Evolutionary conservation across 2,797 vertebrate genomes (phyloP).

Genomic region (Salmo trutta): DNA sequence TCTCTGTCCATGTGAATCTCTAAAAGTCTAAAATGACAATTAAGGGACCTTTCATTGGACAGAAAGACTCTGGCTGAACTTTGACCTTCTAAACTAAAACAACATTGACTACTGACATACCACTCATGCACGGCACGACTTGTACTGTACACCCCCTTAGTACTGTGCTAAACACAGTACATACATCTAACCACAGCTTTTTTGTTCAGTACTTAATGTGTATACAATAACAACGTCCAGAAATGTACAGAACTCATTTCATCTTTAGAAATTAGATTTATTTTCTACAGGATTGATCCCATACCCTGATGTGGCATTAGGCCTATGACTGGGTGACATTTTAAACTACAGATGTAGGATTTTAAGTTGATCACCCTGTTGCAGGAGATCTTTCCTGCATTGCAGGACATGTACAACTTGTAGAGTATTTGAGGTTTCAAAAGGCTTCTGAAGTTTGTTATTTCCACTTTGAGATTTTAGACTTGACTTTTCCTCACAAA

Average conservation of each 20-base stretch:
- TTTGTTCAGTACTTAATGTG: background rate
- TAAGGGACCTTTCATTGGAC: background rate
- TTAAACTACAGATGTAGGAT: too few species aligned
- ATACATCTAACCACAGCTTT: slow-evolving; percentile 14
- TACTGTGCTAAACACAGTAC: background rate
- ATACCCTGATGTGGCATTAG: background rate
- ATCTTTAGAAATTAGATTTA: background rate
- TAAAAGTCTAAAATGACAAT: background rate
- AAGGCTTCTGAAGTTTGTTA: too few species aligned
- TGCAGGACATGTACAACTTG: too few species aligned
- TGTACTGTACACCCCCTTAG: slow-evolving; percentile 6
- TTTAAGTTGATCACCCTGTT: too few species aligned
- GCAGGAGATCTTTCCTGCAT: too few species aligned
- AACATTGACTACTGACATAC: slow-evolving; percentile 15
- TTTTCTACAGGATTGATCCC: background rate
- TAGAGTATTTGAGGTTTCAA: too few species aligned
- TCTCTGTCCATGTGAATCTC: background rate
- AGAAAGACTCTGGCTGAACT: background rate
- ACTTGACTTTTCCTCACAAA: too few species aligned
- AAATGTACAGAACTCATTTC: slow-evolving; percentile 18
- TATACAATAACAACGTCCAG: background rate
- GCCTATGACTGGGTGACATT: too few species aligned
- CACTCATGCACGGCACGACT: slow-evolving; percentile 35
- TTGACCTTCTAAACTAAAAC: slow-evolving; percentile 8
- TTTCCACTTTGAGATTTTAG: too few species aligned